Percentiles rank a stretch among this genome's conserved stretches.
Conservation (phyloP, 2,888 invertebrate species). For the Xestoiulus laeticollis region DNA sequence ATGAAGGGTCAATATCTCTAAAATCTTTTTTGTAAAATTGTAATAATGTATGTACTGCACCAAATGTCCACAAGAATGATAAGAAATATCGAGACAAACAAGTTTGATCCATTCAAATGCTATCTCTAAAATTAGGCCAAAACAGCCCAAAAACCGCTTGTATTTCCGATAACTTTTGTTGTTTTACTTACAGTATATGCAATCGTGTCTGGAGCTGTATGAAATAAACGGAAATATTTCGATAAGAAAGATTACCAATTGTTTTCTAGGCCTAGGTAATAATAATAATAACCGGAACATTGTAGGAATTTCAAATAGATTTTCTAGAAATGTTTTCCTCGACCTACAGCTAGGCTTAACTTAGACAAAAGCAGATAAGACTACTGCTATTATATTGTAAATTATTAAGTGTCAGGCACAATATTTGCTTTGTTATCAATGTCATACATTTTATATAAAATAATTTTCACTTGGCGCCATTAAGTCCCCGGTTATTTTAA, state of each 20-base stretch:
- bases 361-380: background rate
- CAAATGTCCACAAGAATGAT: too few relatives aligned
- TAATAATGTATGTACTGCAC: too few relatives aligned
- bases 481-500: constrained; percentile 4
- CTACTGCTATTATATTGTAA: background rate
- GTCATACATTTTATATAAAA: constrained; percentile 9
- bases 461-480: constrained; percentile 12
- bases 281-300: background rate
- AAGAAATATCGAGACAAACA: too few relatives aligned
- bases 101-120: too few relatives aligned
- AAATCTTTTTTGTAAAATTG: too few relatives aligned
- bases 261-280: background rate
- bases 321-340: background rate
- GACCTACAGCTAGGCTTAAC: background rate
- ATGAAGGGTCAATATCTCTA: too few relatives aligned
- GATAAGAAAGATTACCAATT: background rate
- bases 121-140: too few relatives aligned
- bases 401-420: background rate
- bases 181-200: background rate
- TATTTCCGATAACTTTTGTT: too few relatives aligned
- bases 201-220: background rate
- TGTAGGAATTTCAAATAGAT: background rate
- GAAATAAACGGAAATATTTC: background rate
- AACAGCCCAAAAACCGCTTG: too few relatives aligned
- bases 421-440: background rate